phyloP scores from a whole-genome alignment of 2,797 vertebrate species.

The Gouania willdenowi region DNA sequence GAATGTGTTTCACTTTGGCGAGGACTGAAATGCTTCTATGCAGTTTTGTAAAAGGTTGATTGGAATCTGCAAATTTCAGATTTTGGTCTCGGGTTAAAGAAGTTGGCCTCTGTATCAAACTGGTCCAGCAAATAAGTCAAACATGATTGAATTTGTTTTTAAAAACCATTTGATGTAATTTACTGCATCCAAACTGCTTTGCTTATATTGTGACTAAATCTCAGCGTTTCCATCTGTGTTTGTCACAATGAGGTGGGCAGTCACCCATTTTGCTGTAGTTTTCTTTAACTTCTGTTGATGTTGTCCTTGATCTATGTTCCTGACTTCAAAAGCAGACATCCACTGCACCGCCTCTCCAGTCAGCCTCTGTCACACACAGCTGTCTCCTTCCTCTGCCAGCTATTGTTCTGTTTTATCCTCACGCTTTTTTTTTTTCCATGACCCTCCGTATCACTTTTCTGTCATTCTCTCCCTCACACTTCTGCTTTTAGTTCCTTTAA shows the following conservation, averaged over 20 bases:
- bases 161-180: too few species aligned
- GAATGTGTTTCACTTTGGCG: too few species aligned
- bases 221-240: constrained; percentile 27
- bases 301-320: constrained; percentile 37
- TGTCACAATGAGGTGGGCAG: constrained; percentile 16
- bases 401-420: constrained; percentile 32
- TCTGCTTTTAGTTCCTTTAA: background rate
- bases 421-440: background rate
- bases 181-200: constrained; percentile 7
- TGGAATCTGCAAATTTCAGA: too few species aligned
- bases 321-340: constrained; percentile 46
- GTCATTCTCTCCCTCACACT: background rate
- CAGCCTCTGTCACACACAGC: constrained; percentile 51
- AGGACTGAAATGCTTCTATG: too few species aligned
- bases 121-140: too few species aligned
- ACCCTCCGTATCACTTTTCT: background rate
- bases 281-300: constrained; percentile 34
- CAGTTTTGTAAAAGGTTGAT: too few species aligned
- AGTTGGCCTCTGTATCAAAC: too few species aligned
- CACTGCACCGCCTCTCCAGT: constrained; percentile 13
- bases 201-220: too few species aligned
- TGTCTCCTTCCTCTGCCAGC: constrained; percentile 28
- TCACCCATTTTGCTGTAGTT: constrained; percentile 19
- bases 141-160: too few species aligned
- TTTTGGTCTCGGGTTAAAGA: too few species aligned